Evolutionary conservation across 2,797 vertebrate species (phyloP).

Genomic region (Tympanoctomys barrerae): DNA sequence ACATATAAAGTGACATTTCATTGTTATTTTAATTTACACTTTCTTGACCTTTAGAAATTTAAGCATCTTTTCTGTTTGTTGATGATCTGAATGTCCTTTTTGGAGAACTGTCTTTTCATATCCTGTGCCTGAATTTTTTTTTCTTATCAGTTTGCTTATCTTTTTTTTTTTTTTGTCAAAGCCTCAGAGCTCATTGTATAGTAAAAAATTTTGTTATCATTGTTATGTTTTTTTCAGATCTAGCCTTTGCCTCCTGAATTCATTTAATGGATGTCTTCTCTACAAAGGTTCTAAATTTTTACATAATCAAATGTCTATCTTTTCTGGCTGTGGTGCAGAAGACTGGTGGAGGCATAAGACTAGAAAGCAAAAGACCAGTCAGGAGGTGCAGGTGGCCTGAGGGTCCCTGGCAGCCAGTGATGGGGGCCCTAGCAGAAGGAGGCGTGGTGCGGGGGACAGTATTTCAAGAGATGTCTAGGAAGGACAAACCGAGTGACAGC

Average conservation of each 20-base stretch:
- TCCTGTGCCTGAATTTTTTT: background rate
- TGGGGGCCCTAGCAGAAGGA: background rate
- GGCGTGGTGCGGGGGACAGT: background rate
- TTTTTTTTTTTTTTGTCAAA: slow-evolving; percentile 4
- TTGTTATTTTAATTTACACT: slow-evolving; percentile 38
- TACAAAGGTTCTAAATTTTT: background rate
- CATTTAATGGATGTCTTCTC: background rate
- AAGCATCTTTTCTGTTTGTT: background rate
- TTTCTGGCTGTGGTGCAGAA: background rate
- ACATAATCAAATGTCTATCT: background rate
- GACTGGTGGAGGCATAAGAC: background rate
- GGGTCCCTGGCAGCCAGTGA: background rate
- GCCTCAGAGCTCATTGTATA: background rate
- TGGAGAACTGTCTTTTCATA: slow-evolving; percentile 37
- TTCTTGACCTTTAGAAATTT: slow-evolving; percentile 38
- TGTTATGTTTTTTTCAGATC: background rate
- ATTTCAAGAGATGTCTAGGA: background rate
- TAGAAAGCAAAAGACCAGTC: background rate
- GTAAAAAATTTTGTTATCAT: slow-evolving; percentile 21
- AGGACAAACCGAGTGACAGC: background rate
- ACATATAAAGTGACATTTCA: slow-evolving; percentile 20
- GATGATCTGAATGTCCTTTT: background rate
- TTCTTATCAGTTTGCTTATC: background rate
- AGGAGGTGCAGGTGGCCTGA: background rate
- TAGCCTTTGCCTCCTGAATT: background rate